phyloP scores from a whole-genome alignment of 2,113 vertebrate genomes.

The Dolichotis patagonum region DNA sequence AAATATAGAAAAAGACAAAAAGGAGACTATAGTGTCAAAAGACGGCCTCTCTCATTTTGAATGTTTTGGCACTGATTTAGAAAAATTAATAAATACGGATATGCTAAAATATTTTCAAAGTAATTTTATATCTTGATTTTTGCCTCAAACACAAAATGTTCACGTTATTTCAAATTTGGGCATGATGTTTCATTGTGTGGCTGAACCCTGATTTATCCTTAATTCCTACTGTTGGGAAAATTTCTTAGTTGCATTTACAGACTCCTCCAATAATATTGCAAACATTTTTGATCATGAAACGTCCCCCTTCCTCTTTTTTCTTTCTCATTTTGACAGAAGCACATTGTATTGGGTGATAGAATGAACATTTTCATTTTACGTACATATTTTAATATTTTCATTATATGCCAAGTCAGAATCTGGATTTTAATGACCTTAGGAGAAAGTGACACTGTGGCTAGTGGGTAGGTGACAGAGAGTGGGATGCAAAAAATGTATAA shows the following conservation, averaged over 20 bases:
- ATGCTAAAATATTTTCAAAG: not conserved
- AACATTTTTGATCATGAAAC: not conserved
- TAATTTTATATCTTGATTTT: not conserved
- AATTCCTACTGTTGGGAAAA: not conserved
- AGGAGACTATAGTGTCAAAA: not conserved
- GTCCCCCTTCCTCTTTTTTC: too few relatives aligned
- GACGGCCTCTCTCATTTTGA: not conserved
- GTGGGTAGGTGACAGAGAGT: not conserved
- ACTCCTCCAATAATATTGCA: not conserved
- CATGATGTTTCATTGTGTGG: not conserved
- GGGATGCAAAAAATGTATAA: not conserved
- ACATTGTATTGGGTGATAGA: not conserved
- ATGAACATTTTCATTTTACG: not conserved
- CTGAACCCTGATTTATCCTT: not conserved
- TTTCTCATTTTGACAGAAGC: not conserved
- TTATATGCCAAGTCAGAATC: not conserved
- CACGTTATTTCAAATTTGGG: not conserved
- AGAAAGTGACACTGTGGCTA: not conserved
- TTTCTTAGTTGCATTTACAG: not conserved
- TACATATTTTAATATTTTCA: not conserved
- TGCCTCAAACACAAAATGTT: not conserved
- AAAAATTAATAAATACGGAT: not conserved
- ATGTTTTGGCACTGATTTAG: not conserved
- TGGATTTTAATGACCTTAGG: constrained; percentile 15
- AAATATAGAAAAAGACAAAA: not conserved